A percentile compares a stretch with the other conserved stretches of the same genome.
phyloP scores from a whole-genome alignment of 2,113 vertebrate species.

The Lophura nycthemera region DNA sequence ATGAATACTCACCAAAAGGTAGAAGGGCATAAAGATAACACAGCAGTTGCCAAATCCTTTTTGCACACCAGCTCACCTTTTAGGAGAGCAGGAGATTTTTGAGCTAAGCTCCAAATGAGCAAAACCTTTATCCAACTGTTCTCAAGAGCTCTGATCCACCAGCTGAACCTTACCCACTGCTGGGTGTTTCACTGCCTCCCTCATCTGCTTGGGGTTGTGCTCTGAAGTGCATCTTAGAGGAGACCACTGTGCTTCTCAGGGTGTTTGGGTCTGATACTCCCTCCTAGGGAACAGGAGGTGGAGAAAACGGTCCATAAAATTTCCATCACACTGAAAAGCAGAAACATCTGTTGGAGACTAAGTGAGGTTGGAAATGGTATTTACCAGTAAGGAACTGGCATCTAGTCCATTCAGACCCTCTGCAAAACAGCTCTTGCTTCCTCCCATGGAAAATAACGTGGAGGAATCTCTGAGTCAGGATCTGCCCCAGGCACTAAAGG shows the following conservation, averaged over 20 bases:
- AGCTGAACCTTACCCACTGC: neutral
- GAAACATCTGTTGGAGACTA: conserved; percentile 67
- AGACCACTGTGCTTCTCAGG: conserved; percentile 1
- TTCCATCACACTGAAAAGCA: conserved; percentile 64
- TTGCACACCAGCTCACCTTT: neutral
- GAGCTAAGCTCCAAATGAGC: neutral
- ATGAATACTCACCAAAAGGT: accelerated
- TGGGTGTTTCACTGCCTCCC: neutral
- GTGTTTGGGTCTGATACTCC: conserved; percentile 3
- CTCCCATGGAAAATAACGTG: conserved; percentile 59
- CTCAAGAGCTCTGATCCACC: neutral
- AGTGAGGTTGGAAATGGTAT: conserved; percentile 55
- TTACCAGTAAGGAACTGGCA: conserved; percentile 59
- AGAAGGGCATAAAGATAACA: neutral
- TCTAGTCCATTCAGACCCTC: conserved; percentile 8
- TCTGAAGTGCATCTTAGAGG: neutral
- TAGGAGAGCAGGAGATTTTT: neutral
- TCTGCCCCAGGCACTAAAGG: conserved; percentile 47
- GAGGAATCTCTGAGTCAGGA: conserved; percentile 60
- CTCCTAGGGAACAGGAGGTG: conserved; percentile 25
- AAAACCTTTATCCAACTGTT: neutral
- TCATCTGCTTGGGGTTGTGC: neutral
- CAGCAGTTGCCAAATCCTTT: neutral
- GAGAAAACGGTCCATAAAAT: conserved; percentile 68
- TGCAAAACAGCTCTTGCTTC: conserved; percentile 9